Base-by-base conservation (phyloP, 2,113 vertebrate species). In the zebrafish (Danio rerio) region DNA sequence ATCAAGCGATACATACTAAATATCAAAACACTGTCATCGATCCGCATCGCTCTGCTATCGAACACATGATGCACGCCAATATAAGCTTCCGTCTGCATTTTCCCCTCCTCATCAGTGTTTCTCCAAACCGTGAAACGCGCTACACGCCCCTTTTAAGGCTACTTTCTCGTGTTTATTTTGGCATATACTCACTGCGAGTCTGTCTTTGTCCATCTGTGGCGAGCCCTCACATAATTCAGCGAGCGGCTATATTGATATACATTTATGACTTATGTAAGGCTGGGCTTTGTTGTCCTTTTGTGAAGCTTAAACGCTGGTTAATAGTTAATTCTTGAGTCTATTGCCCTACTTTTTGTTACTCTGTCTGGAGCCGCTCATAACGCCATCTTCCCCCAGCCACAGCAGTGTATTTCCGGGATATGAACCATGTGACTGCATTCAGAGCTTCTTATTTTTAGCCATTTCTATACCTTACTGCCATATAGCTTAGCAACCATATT, bases 191-290 rank as follows among this genome's bases (percentile, higher is more conserved):
- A 86, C 85, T 40, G 82, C 40, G 52, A 78, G 72, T 70, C 76
- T 84, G 47, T 86, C 82, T 72, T 86, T 86, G 72, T 86, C 82
- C 85, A 86, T 86, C 62, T 79, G 43, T 61, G 15, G 77, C 9
- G 58, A 21, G 62, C 9, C 18, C 8, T 59, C 21, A 68, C 8
- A 42, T 43, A 42, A 7, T 6, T 45, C 2, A 43, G 12, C 7
- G 13, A 50, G 43, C 61, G 42, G 6, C 20, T 65, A 50, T 58
- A 56, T 72, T 69, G 20, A n/a, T 74, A 21, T 11, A 76, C 56
- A 61, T 47, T 47, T 47, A 47, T 50, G 43, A 20, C 10, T 49
- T 47, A 20, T 45, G 6, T 20, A 1, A 43, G 16, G 7, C 59
- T 42, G 70, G 50, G 5, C 15, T 53, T 74, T 75, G 43, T 18